Percentiles rank a stretch among this genome's conserved stretches.
These are phyloP conservation scores for Buceros bicornis DNA, from an alignment of 2,797 vertebrate species.

Conservation along the genomic window DNA sequence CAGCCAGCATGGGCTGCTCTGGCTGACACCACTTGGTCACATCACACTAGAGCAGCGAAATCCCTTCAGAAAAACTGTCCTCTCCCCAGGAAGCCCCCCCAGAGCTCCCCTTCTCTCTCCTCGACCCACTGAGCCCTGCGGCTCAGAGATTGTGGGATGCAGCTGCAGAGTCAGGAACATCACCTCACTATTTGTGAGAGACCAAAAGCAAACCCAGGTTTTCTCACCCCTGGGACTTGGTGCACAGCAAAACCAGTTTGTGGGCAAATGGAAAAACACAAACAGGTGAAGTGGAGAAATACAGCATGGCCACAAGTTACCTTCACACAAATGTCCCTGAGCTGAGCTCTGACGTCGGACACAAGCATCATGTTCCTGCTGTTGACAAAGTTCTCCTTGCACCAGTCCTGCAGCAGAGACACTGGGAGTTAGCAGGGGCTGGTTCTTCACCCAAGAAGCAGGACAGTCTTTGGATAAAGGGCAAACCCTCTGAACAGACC, in stretches of 20 bases:
- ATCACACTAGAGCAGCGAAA: background rate
- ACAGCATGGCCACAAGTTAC: constrained; percentile 70
- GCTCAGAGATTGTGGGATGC: background rate
- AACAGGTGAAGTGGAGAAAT: background rate
- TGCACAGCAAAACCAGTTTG: background rate
- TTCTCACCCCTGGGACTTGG: background rate
- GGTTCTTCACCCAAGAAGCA: background rate
- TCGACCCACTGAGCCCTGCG: background rate
- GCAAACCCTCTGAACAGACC: background rate
- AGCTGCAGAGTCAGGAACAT: background rate
- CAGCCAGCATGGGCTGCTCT: background rate
- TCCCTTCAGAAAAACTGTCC: background rate
- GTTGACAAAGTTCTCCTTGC: constrained; percentile 95
- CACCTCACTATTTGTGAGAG: background rate
- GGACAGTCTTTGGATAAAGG: background rate
- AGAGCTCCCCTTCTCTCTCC: background rate
- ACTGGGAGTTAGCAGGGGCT: background rate
- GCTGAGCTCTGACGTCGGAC: constrained; percentile 91
- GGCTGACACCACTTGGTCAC: background rate
- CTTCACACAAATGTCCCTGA: constrained; percentile 95
- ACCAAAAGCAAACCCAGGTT: background rate
- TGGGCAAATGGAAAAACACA: background rate
- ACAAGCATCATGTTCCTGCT: constrained; percentile 93
- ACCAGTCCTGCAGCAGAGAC: constrained; percentile 89
- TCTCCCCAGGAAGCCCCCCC: background rate